Base-by-base conservation (phyloP, 2,888 invertebrate species). In the Hydrotaea diabolus region DNA sequence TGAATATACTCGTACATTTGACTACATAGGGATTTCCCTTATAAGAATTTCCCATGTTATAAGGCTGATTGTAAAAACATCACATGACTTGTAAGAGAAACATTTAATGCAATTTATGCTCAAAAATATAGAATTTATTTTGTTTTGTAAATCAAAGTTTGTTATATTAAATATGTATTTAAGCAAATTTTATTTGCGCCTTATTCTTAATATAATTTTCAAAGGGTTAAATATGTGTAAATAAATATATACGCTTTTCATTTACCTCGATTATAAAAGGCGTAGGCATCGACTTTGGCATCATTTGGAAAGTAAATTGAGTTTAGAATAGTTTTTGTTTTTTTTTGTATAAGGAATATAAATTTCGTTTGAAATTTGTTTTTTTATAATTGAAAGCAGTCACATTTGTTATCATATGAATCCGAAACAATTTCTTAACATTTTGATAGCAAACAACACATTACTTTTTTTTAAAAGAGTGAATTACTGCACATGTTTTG, bases 101-200 rank as follows among this genome's bases (percentile, higher is more conserved):
- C n/a, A n/a, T n/a, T n/a, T n/a, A n/a, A n/a, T n/a, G n/a, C n/a
- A n/a, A n/a, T n/a, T 19, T 55, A 66, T 69, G 46, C 46, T 69
- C 43, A 69, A 69, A 69, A 69, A 69, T 69, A 69, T 69, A 69
- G 69, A 46, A 69, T 69, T 69, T 69, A 69, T 69, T 69, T 69
- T 23, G 46, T 69, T 66, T 21, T 7, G 21, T 17, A 17, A 17
- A 11, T 57, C 57, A 64, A 15, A 7, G 26, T 64, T 66, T 66
- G 19, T 66, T 66, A 64, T 13, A 46, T 69, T 43, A 21, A 17
- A 36, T 59, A 36, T 19, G 23, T 69, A 21, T 15, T 66, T 39
- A 66, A 66, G 69, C 69, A 69, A 46, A 69, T 69, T 69, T 15
- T 23, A 69, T 43, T 69, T 69, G 46, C 69, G n/a, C 46, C 23